Evolutionary conservation across 2,113 vertebrate species (phyloP), one percentile per base, ranked within the genome.

Genomic region (Burhinus oedicnemus): DNA sequence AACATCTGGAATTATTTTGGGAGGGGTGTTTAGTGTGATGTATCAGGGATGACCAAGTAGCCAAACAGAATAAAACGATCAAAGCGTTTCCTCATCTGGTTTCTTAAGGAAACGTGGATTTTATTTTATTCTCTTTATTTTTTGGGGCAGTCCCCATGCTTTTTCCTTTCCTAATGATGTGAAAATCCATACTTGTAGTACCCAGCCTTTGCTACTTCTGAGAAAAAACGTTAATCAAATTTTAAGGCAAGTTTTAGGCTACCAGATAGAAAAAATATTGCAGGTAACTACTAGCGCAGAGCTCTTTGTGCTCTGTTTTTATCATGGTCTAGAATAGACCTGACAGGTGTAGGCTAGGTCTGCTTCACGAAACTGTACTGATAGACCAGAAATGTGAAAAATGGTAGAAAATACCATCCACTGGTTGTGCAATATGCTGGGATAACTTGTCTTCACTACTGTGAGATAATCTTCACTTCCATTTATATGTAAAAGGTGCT

Each of bases 391-490:
- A 79, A 65, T n/a, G 10, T 38, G 40, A 76, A 57, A 44, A 82
- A 47, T 69, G 12, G 11, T 64, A 23, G 66, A 51, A 90, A 87
- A 62, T n/a, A 8, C 36, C 11, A 25, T 34, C 15, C 22, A 6
- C 0, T 27, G 22, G 5, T 23, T 69, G 14, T 72, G 49, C 34
- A 64, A 0, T 61, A 11, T 75, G 21, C 60, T 84, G 36, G 32
- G n/a, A n/a, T 86, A 80, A 58, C 18, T 86, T 64, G 27, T 76
- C 47, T 19, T 88, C 4, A 13, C 10, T 76, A 5, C 5, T 45
- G 2, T 36, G 42, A 64, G 17, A 34, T 1, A 0, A 21, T 61
- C 32, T 49, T 40, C 0, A 2, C 32, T 68, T 92, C 54, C 8
- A 6, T 71, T 54, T 71, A 20, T 66, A 4, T 81, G 1, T 44